These are phyloP conservation scores for Drosophila kepulauana DNA, from an alignment of 1,140 invertebrate species.

Conservation along the genomic window DNA sequence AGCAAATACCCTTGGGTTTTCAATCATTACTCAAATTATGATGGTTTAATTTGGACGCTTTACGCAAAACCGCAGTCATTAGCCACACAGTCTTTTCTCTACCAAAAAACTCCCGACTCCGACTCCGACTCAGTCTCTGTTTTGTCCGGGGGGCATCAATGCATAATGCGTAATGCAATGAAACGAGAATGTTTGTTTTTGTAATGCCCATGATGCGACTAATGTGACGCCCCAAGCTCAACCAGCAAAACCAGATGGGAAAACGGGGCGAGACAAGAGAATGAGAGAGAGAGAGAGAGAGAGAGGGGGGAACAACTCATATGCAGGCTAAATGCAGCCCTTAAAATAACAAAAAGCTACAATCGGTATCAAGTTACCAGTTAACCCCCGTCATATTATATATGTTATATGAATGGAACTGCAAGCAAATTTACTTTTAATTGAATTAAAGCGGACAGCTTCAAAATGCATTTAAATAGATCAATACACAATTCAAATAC, in stretches of 20 bases:
- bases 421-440: not conserved
- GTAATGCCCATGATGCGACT: constrained; percentile 49
- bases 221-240: constrained; percentile 25
- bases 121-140: no score
- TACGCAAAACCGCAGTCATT: constrained; percentile 67
- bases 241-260: not conserved
- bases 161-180: constrained; percentile 71
- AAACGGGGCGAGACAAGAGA: not conserved
- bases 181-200: constrained; percentile 69
- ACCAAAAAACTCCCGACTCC: not conserved
- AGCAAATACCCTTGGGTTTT: constrained; percentile 76
- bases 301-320: not conserved
- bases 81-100: constrained; percentile 35
- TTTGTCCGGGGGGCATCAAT: constrained; percentile 38
- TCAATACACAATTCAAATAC: not conserved
- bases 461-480: not conserved
- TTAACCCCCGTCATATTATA: not conserved
- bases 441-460: not conserved
- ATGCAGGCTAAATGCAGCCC: constrained; percentile 19
- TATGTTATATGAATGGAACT: not conserved
- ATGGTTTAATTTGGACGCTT: constrained; percentile 76
- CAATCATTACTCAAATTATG: constrained; percentile 82
- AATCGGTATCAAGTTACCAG: constrained; percentile 12
- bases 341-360: constrained; percentile 2
- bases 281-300: not conserved